phyloP scores from a whole-genome alignment of 2,113 vertebrate genomes.

The Echinops telfairi region DNA sequence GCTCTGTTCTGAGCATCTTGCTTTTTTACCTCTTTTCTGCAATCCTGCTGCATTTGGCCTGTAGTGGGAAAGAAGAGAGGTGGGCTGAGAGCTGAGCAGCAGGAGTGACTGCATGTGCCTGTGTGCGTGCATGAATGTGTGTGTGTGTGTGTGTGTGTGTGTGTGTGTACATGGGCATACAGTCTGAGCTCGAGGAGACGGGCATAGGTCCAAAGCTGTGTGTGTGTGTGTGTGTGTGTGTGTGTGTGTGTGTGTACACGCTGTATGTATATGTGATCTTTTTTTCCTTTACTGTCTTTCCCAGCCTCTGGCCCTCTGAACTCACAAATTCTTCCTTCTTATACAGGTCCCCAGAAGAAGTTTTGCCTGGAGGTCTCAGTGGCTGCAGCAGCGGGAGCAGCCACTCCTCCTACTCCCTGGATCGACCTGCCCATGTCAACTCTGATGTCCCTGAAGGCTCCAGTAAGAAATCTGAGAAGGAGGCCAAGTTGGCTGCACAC shows the following conservation, averaged over 20 bases:
- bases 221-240: background rate
- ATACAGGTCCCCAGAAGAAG: slow-evolving; percentile 90
- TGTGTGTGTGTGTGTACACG: background rate
- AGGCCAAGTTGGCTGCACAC: slow-evolving; percentile 87
- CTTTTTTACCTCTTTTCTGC: background rate
- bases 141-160: too few species aligned
- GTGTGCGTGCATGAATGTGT: too few species aligned
- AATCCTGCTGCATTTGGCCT: background rate
- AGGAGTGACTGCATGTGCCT: background rate
- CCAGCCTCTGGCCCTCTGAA: background rate
- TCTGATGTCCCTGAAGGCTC: slow-evolving; percentile 85
- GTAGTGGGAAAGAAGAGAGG: background rate
- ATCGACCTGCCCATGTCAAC: slow-evolving; percentile 85
- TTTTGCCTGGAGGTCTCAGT: slow-evolving; percentile 82
- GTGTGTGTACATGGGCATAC: background rate
- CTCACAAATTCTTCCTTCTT: background rate
- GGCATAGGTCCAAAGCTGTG: background rate
- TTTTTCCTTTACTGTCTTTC: background rate
- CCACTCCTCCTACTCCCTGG: slow-evolving; percentile 90
- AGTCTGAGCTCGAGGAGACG: background rate
- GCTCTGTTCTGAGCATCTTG: fast-evolving
- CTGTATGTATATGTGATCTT: fast-evolving
- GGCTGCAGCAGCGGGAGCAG: slow-evolving; percentile 79
- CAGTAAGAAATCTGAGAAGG: slow-evolving; percentile 93
- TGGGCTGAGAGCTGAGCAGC: background rate